Evolutionary conservation across 2,113 vertebrate genomes (phyloP).

Genomic region (Vimba vimba): DNA sequence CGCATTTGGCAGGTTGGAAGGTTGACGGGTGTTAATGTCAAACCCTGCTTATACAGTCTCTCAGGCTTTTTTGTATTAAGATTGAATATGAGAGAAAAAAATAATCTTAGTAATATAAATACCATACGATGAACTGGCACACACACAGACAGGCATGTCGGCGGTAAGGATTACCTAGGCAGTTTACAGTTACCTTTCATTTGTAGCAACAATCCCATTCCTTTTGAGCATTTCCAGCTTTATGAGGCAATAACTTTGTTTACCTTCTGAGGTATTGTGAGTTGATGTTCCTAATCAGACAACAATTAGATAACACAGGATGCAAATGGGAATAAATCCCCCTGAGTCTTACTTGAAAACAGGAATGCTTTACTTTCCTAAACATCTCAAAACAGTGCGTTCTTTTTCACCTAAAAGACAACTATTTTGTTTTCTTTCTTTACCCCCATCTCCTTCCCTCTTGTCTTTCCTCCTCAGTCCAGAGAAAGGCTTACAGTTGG

Average conservation of each 20-base stretch:
- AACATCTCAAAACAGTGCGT: conserved; percentile 45
- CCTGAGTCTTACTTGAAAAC: conserved; percentile 42
- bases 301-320: conserved; percentile 64
- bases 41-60: too few species aligned
- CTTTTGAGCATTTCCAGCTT: conserved; percentile 54
- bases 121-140: conserved; percentile 25
- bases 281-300: conserved; percentile 64
- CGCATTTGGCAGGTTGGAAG: too few species aligned
- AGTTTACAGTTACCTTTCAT: conserved; percentile 69
- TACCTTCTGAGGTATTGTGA: conserved; percentile 63
- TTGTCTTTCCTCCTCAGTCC: background rate
- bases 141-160: conserved; percentile 56
- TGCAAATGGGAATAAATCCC: conserved; percentile 58
- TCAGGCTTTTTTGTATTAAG: too few species aligned
- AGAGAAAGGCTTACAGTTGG: background rate
- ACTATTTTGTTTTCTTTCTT: conserved; percentile 23
- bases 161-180: conserved; percentile 69
- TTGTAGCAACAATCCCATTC: conserved; percentile 65
- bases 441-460: background rate
- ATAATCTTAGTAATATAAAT: background rate
- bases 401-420: conserved; percentile 6
- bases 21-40: too few species aligned
- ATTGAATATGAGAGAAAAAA: background rate
- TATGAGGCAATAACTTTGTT: conserved; percentile 64
- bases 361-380: conserved; percentile 55